Evolutionary conservation across 2,113 vertebrate genomes (phyloP).

Genomic region (Sinosuthora webbiana): DNA sequence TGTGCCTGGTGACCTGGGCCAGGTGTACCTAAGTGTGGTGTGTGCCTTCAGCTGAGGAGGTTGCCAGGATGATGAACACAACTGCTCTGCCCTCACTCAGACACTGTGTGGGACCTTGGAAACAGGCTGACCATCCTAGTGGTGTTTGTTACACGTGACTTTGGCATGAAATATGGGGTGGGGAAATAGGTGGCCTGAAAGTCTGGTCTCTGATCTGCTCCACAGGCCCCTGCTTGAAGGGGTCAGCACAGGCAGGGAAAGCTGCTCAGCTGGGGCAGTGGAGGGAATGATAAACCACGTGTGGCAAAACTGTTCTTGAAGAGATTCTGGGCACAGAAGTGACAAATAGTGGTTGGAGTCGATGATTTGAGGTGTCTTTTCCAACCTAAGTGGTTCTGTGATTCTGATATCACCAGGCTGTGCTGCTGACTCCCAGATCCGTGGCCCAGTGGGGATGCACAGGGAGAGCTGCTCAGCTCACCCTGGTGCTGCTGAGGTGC

Average conservation of each 20-base stretch:
- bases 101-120: fast-evolving
- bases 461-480: fast-evolving
- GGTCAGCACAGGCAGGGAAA: background rate
- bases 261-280: background rate
- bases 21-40: fast-evolving
- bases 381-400: background rate
- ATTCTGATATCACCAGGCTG: background rate
- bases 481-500: fast-evolving
- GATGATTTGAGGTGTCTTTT: background rate
- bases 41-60: background rate
- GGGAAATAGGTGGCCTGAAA: background rate
- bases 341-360: fast-evolving
- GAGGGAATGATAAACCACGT: fast-evolving
- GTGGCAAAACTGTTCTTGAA: background rate
- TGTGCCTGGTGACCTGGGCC: background rate
- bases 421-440: background rate
- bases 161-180: fast-evolving
- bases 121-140: fast-evolving
- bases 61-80: fast-evolving
- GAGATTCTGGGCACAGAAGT: background rate
- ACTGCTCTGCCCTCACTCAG: fast-evolving
- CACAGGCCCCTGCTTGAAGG: background rate
- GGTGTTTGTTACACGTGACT: fast-evolving
- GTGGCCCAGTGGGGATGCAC: fast-evolving
- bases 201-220: background rate